Evolutionary conservation across 1,140 invertebrate species (phyloP).

Genomic region (Cepaea nemoralis): DNA sequence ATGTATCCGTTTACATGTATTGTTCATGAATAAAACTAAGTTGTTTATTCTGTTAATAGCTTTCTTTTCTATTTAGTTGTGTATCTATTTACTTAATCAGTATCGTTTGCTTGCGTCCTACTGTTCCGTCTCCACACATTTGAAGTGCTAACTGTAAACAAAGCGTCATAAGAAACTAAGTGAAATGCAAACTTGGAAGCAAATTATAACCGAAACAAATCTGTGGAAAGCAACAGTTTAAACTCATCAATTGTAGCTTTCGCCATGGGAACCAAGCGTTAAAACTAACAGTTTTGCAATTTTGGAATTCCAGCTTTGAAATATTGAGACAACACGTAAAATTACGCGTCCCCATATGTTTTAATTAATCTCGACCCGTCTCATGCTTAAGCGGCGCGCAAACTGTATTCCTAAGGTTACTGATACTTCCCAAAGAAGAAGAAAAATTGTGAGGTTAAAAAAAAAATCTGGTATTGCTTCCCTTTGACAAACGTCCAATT

Average conservation of each 20-base stretch:
- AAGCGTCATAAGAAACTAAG: slow-evolving; percentile 7
- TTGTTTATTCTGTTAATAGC: too few relatives aligned
- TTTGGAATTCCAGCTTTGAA: slow-evolving; percentile 17
- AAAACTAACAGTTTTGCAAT: slow-evolving; percentile 24
- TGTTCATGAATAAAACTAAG: too few relatives aligned
- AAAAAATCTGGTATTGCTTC: background rate
- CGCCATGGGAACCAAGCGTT: slow-evolving; percentile 18
- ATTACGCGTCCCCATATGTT: background rate
- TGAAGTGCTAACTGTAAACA: background rate
- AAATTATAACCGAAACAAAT: slow-evolving; percentile 17
- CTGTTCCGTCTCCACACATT: too few relatives aligned
- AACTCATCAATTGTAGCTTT: background rate
- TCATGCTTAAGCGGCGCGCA: background rate
- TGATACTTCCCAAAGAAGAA: background rate
- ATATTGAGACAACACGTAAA: slow-evolving; percentile 10
- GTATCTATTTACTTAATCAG: too few relatives aligned
- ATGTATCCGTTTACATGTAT: too few relatives aligned
- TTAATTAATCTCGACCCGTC: slow-evolving; percentile 19
- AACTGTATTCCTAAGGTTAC: background rate
- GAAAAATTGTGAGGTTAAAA: background rate
- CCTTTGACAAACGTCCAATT: background rate
- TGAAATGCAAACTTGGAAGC: background rate
- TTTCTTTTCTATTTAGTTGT: too few relatives aligned
- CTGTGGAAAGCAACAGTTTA: slow-evolving; percentile 11
- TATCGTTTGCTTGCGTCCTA: too few relatives aligned